These are phyloP conservation scores for Carollia perspicillata DNA, from an alignment of 2,113 vertebrate species.

Conservation along the genomic window DNA sequence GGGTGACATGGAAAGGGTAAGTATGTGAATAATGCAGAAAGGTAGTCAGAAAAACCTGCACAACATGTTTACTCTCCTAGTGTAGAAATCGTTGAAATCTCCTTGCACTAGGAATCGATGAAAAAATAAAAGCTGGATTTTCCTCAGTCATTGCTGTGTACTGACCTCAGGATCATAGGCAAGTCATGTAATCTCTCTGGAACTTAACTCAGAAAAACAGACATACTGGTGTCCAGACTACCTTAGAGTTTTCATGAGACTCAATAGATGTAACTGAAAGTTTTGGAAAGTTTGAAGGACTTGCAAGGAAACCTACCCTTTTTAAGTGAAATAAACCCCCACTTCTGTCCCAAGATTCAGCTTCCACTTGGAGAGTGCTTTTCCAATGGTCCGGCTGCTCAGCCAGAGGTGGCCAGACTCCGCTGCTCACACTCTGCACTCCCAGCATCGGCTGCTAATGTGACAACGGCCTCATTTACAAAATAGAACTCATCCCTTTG, in stretches of 20 bases:
- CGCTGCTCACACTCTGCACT: neutral
- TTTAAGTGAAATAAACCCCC: neutral
- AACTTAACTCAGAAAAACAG: neutral
- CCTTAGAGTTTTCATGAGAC: neutral
- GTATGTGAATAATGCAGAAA: neutral
- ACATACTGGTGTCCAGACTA: neutral
- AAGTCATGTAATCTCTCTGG: neutral
- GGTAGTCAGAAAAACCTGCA: neutral
- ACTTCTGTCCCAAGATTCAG: neutral
- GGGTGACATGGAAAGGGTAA: neutral
- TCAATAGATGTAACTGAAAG: neutral
- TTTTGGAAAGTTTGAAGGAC: neutral
- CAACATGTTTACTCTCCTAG: neutral
- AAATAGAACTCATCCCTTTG: neutral
- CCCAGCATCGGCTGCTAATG: neutral
- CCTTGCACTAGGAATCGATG: neutral
- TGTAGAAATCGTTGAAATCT: neutral
- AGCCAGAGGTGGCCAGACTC: neutral
- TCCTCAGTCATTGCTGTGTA: neutral
- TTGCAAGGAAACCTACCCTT: neutral
- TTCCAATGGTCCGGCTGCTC: neutral
- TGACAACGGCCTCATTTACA: neutral
- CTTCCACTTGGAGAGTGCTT: neutral
- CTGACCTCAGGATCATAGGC: neutral
- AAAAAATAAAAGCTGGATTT: neutral